phyloP scores from a whole-genome alignment of 2,113 vertebrate species.

The Notarius lentiginosus region DNA sequence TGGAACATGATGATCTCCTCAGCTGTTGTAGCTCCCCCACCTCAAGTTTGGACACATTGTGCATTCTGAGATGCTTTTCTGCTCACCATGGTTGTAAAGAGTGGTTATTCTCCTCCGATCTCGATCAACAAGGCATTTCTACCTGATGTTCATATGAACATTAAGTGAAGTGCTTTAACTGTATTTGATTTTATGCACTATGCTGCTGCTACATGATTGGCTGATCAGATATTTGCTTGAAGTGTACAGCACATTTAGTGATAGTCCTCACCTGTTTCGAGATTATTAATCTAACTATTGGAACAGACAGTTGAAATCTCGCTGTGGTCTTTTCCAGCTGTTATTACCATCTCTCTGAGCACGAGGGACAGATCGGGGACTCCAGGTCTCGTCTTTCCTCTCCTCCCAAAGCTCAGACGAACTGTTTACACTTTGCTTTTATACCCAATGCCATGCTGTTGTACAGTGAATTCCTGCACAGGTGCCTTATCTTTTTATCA shows the following conservation, averaged over 20 bases:
- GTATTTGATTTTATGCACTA: neutral
- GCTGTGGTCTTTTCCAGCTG: conserved; percentile 58
- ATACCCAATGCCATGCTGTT: conserved; percentile 14
- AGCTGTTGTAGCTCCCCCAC: neutral
- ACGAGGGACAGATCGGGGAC: conserved; percentile 34
- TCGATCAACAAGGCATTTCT: neutral
- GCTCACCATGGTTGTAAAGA: neutral
- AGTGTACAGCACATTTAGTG: neutral
- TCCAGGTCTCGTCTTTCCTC: neutral
- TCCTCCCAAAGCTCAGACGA: conserved; percentile 23
- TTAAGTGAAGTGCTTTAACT: neutral
- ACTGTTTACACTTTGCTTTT: conserved; percentile 22
- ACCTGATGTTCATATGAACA: neutral
- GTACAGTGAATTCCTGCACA: conserved; percentile 24
- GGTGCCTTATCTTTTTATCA: conserved; percentile 22
- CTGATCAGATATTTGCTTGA: neutral
- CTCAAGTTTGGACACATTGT: neutral
- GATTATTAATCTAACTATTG: neutral
- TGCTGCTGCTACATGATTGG: neutral
- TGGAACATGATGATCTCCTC: neutral
- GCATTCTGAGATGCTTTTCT: neutral
- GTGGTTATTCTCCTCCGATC: neutral
- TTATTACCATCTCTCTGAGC: conserved; percentile 62
- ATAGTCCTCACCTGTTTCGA: neutral
- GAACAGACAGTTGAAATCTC: neutral